Conservation (phyloP, 2,113 vertebrate genomes). For the Bufo bufo region DNA sequence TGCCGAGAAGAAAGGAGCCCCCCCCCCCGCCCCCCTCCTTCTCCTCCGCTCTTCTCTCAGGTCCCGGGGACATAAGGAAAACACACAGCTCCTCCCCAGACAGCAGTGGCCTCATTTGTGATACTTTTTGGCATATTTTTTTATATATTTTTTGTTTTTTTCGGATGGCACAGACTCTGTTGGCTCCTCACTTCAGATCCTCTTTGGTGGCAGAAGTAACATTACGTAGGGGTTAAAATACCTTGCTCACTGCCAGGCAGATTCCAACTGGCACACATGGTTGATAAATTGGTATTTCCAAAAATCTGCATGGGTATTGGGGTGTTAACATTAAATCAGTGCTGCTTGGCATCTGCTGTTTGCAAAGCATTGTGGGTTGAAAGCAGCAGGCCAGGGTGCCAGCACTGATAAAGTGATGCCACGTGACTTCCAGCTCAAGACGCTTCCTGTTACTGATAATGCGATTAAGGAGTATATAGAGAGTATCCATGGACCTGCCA, state of each 20-base stretch:
- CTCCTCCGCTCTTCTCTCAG: neutral
- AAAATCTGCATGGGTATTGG: neutral
- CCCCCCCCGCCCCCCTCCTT: neutral
- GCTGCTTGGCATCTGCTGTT: neutral
- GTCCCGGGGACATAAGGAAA: constrained; percentile 30
- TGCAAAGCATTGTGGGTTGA: constrained; percentile 35
- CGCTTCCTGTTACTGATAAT: constrained; percentile 31
- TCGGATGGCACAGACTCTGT: neutral
- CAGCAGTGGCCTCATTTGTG: constrained; percentile 22
- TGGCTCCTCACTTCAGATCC: neutral
- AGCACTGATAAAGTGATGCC: constrained; percentile 17
- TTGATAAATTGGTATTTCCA: neutral
- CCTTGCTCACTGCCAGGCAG: too few relatives aligned
- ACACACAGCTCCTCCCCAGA: neutral
- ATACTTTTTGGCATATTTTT: neutral
- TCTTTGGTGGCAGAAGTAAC: neutral
- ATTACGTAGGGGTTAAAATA: neutral
- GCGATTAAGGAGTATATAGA: constrained; percentile 25
- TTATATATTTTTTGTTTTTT: too few relatives aligned
- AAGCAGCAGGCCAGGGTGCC: neutral
- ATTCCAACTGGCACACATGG: neutral
- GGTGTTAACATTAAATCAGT: constrained; percentile 16
- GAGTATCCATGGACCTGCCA: neutral
- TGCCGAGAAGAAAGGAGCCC: constrained; percentile 62
- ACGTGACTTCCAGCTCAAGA: constrained; percentile 38